Percentiles rank a stretch among this genome's conserved stretches.
Evolutionary conservation across 2,797 vertebrate species (phyloP).

Genomic region (Gallinago nigripennis): DNA sequence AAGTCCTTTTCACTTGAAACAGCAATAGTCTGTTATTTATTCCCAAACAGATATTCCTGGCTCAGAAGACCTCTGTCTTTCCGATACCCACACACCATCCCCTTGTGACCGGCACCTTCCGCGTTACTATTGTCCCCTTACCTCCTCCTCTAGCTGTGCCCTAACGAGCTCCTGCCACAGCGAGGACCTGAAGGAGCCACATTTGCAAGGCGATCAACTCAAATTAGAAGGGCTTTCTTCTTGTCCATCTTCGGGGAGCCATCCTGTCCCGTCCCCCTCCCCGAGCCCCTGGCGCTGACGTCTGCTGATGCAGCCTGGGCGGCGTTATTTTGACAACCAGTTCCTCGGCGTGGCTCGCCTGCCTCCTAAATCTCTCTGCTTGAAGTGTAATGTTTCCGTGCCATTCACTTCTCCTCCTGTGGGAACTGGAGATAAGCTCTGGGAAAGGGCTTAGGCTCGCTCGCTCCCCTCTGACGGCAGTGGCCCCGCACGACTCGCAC

Average conservation of each 20-base stretch:
- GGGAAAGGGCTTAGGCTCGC: background rate
- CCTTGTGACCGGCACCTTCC: background rate
- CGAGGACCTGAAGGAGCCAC: background rate
- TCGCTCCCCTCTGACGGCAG: background rate
- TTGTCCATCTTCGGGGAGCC: background rate
- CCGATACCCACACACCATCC: background rate
- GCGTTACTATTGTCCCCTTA: accelerated
- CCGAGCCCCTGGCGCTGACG: background rate
- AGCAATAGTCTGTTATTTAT: background rate
- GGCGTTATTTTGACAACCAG: background rate
- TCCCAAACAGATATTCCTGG: background rate
- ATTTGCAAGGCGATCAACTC: background rate
- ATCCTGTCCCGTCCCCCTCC: background rate
- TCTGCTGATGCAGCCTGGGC: background rate
- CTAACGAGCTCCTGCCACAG: accelerated
- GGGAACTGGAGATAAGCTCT: slow-evolving; percentile 13
- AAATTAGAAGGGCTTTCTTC: slow-evolving; percentile 13
- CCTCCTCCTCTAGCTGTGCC: background rate
- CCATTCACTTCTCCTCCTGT: background rate
- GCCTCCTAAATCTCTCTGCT: slow-evolving; percentile 23
- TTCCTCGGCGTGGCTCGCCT: background rate
- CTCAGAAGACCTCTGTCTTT: background rate
- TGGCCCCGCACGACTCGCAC: accelerated
- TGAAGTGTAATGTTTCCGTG: slow-evolving; percentile 8
- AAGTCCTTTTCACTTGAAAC: background rate